phyloP scores from a whole-genome alignment of 2,113 vertebrate genomes.

The human (Homo sapiens) region GRCh38 chr3:58229001-58229500 shows the following conservation, averaged over 20 bases:
- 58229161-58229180: not conserved
- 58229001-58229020: no score
- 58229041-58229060: no score
- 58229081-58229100: not conserved
- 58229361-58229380: not conserved
- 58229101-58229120: not conserved
- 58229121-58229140: conserved; percentile 10
- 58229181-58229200: not conserved
- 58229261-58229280: not conserved
- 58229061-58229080: no score
- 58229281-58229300: not conserved
- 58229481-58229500: not conserved
- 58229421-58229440: not conserved
- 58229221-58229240: not conserved
- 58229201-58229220: conserved; percentile 6
- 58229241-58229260: not conserved
- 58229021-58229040: no score
- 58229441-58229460: not conserved
- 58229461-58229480: not conserved
- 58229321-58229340: not conserved
- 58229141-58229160: not conserved
- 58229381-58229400: not conserved
- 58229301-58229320: not conserved
- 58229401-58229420: not conserved
- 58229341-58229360: not conserved